Evolutionary conservation across 2,797 vertebrate species (phyloP).

Genomic region (Pseudochirops corinnae): DNA sequence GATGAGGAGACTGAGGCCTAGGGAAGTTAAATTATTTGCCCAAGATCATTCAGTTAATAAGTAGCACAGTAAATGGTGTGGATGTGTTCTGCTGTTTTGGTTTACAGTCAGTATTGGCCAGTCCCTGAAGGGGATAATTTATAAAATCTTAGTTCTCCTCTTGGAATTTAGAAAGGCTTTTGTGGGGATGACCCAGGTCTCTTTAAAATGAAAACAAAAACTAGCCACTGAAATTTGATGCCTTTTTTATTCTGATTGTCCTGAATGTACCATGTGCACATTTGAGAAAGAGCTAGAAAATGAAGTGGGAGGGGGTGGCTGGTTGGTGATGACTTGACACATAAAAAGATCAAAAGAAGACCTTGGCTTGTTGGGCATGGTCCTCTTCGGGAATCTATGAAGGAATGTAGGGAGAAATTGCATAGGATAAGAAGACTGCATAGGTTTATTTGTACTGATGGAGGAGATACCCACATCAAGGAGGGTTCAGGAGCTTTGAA

Average conservation of each 20-base stretch:
- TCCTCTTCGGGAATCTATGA: too few relatives aligned
- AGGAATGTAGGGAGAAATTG: too few relatives aligned
- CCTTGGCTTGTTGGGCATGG: too few relatives aligned
- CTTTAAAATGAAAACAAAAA: not conserved
- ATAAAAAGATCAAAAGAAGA: too few relatives aligned
- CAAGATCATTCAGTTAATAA: not conserved
- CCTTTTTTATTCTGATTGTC: not conserved
- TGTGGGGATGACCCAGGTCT: not conserved
- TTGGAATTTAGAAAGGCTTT: not conserved
- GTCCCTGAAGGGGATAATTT: not conserved
- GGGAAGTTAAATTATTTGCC: not conserved
- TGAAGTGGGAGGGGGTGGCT: not conserved
- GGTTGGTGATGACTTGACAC: not conserved
- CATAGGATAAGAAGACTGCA: too few relatives aligned
- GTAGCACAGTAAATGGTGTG: not conserved
- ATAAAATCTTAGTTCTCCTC: not conserved
- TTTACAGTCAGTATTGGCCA: not conserved
- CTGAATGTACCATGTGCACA: not conserved
- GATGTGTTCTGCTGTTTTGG: not conserved
- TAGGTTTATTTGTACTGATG: too few relatives aligned
- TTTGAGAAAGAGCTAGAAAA: not conserved
- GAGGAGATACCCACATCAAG: too few relatives aligned
- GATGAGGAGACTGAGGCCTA: not conserved
- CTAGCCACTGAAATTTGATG: not conserved
- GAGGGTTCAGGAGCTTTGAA: too few relatives aligned